A percentile compares a stretch with the other conserved stretches of the same genome.
Evolutionary conservation across 2,113 vertebrate species (phyloP).

Genomic region (Terrapene triunguis): DNA sequence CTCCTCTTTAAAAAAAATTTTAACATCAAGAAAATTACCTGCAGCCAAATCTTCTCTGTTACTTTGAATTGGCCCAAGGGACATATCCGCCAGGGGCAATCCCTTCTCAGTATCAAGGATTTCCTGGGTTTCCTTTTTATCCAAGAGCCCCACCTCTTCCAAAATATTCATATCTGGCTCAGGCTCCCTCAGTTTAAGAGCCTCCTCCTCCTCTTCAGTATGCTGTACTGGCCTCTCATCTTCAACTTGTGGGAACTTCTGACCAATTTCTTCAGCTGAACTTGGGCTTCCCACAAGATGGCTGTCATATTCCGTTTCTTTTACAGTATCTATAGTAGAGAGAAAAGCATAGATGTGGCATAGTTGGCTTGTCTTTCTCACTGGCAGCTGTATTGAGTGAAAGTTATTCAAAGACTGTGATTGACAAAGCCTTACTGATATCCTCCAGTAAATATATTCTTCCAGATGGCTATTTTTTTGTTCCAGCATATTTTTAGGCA

Average conservation of each 20-base stretch:
- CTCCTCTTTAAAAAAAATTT: not conserved
- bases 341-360: not conserved
- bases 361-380: not conserved
- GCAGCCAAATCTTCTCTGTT: not conserved
- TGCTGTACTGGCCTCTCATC: not conserved
- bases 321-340: slow-evolving; percentile 20
- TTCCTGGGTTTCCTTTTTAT: not conserved
- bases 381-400: not conserved
- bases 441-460: not conserved
- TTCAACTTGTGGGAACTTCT: not conserved
- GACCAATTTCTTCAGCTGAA: not conserved
- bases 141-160: not conserved
- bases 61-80: not conserved
- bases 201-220: not conserved
- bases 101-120: not conserved
- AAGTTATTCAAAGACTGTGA: not conserved
- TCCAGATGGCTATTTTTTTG: not conserved
- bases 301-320: slow-evolving; percentile 20
- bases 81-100: not conserved
- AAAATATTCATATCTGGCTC: not conserved
- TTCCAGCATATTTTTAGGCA: not conserved
- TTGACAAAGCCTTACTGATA: not conserved
- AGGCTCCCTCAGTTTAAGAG: not conserved
- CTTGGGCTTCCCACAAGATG: not conserved
- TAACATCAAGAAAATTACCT: slow-evolving; percentile 70